Evolutionary conservation across 1,140 invertebrate genomes (phyloP).

Genomic region (Magallana ariakensis): DNA sequence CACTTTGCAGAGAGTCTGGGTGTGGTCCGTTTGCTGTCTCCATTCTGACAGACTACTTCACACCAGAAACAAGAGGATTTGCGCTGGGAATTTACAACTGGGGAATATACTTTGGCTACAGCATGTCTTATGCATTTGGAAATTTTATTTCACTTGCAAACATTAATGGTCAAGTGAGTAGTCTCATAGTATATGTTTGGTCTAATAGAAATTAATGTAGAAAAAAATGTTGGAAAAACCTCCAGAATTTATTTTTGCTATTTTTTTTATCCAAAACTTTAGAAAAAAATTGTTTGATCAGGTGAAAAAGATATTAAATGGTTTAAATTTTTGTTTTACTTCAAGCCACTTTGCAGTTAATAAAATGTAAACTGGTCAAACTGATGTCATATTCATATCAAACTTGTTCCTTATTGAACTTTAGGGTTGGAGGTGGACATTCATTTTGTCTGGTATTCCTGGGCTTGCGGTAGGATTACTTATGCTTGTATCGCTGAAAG

Average conservation of each 20-base stretch:
- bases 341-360: too few relatives aligned
- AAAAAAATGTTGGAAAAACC: too few relatives aligned
- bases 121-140: conserved; percentile 93
- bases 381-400: too few relatives aligned
- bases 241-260: too few relatives aligned
- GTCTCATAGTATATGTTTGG: neutral
- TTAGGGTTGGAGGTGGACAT: conserved; percentile 91
- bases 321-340: too few relatives aligned
- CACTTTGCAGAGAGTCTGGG: conserved; percentile 87
- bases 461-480: conserved; percentile 88
- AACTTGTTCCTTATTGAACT: conserved; percentile 33
- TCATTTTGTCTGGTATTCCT: conserved; percentile 90
- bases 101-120: conserved; percentile 97
- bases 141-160: conserved; percentile 90
- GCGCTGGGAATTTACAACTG: conserved; percentile 97
- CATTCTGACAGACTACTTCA: conserved; percentile 87
- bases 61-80: conserved; percentile 86
- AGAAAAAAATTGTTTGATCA: too few relatives aligned
- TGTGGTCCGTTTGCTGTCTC: conserved; percentile 93
- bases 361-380: too few relatives aligned
- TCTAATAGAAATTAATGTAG: too few relatives aligned
- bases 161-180: conserved; percentile 83
- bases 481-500: conserved; percentile 88
- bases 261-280: too few relatives aligned
- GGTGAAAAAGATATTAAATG: too few relatives aligned